Evolutionary conservation across 2,113 vertebrate genomes (phyloP).

Genomic region (Rynchops niger): DNA sequence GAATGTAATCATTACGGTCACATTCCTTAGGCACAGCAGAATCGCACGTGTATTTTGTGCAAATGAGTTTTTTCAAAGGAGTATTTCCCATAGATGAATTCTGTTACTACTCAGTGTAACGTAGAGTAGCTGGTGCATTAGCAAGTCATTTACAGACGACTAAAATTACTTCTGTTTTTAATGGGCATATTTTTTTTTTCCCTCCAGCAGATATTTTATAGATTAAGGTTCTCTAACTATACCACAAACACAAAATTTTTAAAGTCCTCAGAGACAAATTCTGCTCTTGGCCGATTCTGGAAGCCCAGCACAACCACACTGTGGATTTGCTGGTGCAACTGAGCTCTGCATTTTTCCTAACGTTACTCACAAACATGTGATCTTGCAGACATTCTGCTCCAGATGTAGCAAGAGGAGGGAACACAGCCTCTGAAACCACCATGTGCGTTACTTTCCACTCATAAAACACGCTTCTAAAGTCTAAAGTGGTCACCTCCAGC

Average conservation of each 20-base stretch:
- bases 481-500: slow-evolving; percentile 15
- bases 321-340: background rate
- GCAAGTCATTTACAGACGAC: background rate
- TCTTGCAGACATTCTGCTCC: slow-evolving; percentile 43
- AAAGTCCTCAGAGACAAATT: background rate
- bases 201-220: background rate
- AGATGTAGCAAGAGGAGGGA: slow-evolving; percentile 55
- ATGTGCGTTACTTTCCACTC: background rate
- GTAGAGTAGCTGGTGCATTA: background rate
- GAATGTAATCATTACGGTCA: background rate
- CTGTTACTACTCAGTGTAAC: background rate
- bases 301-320: background rate
- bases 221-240: background rate
- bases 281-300: background rate
- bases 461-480: background rate
- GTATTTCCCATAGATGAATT: background rate
- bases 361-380: slow-evolving; percentile 51
- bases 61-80: background rate
- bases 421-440: background rate
- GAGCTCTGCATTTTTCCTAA: slow-evolving; percentile 51
- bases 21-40: background rate
- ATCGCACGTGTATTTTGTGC: background rate
- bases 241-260: background rate
- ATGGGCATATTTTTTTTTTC: background rate
- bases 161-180: slow-evolving; percentile 29